Evolutionary conservation across 2,113 vertebrate genomes (phyloP), one percentile per base, ranked within the genome.

Genomic region (Tetrao urogallus): DNA sequence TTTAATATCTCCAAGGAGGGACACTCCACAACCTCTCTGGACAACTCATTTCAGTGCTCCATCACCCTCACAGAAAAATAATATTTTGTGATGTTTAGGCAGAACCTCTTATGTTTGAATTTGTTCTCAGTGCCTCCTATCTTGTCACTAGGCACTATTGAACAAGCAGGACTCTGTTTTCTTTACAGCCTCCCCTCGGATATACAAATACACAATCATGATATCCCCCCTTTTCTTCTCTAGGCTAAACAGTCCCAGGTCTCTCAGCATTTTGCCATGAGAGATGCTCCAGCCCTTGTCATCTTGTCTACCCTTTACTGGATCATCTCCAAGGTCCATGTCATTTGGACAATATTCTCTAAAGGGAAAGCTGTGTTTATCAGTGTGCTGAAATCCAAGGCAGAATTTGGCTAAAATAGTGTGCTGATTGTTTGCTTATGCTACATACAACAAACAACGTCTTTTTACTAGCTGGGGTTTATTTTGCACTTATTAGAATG

Each of bases 311-410:
- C 4, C 17, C 17, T 48, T 36, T 45, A 13, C 80, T 2, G 13
- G 48, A 8, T 19, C 28, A 40, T 24, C 6, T 50, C 56, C 66
- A 56, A 54, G n/a, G 19, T 86, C 15, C 27, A 11, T 28, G 9
- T 18, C 15, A 65, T 20, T 38, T 27, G 38, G 28, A 4, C 8
- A 17, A 17, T 40, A 42, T 38, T 15, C 45, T 87, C 60, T 80
- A 45, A 89, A 80, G 74, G 69, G 64, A 89, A 93, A 93, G 38
- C 27, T 85, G 11, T 60, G 34, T 64, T 88, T 77, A 76, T 88
- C 50, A 43, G 24, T 40, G 34, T 56, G 28, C 45, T 73, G 71
- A 91, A 93, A 92, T 56, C 25, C 28, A 42, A 91, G 78, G 50
- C 54, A 80, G 40, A 73, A 76, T 66, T 25, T 38, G n/a, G 38